These are phyloP conservation scores for Strix aluco DNA, from an alignment of 2,113 vertebrate species.

Conservation along the genomic window DNA sequence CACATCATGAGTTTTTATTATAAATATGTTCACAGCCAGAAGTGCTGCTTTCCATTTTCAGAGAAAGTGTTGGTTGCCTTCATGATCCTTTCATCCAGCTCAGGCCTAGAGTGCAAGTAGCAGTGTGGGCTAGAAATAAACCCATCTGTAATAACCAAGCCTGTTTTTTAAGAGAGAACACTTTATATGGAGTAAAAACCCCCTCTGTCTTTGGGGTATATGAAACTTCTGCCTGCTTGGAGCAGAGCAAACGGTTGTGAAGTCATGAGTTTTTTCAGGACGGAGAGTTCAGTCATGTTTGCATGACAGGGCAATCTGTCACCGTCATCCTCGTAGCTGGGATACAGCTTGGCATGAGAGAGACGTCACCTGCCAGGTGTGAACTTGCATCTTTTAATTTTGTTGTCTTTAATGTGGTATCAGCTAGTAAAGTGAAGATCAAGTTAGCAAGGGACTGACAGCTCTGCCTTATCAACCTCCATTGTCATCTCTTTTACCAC, in stretches of 20 bases:
- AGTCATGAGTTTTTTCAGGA: not conserved
- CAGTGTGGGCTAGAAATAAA: not conserved
- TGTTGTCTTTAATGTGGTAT: not conserved
- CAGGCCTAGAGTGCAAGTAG: not conserved
- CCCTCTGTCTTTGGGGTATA: not conserved
- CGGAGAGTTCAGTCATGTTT: not conserved
- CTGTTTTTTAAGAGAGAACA: not conserved
- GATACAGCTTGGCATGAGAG: not conserved
- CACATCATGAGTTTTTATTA: not conserved
- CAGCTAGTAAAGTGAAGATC: not conserved
- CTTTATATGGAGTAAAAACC: not conserved
- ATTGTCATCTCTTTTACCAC: not conserved
- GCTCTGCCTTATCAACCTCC: not conserved
- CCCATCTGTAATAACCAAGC: not conserved
- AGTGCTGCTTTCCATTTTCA: not conserved
- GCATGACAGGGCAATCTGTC: not conserved
- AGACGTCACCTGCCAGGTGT: fast-evolving
- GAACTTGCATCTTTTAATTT: not conserved
- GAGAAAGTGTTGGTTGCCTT: not conserved
- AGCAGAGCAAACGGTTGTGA: not conserved
- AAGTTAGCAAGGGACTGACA: not conserved
- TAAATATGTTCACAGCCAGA: not conserved
- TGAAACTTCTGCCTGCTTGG: not conserved
- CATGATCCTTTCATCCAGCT: not conserved
- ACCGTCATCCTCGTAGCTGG: not conserved